These are phyloP conservation scores for Centropyge bicolor DNA, from an alignment of 2,797 vertebrate genomes.

Conservation along the genomic window DNA sequence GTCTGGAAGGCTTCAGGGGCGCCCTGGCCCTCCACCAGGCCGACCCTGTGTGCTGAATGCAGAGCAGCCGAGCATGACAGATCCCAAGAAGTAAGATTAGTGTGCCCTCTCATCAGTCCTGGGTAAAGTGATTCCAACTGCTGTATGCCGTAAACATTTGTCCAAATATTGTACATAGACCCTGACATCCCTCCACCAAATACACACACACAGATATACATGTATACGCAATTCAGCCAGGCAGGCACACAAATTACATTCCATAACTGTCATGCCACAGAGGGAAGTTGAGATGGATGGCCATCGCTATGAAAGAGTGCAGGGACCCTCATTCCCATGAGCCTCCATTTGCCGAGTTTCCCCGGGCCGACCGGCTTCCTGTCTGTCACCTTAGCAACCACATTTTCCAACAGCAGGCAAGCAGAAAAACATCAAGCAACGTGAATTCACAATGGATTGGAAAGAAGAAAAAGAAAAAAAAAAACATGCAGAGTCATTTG, in stretches of 20 bases:
- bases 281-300: slow-evolving; percentile 69
- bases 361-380: slow-evolving; percentile 56
- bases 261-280: slow-evolving; percentile 72
- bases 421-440: slow-evolving; percentile 57
- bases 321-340: slow-evolving; percentile 65
- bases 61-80: slow-evolving; percentile 55
- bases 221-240: slow-evolving; percentile 39
- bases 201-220: slow-evolving; percentile 37
- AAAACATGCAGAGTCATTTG: slow-evolving; percentile 56
- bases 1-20: slow-evolving; percentile 50
- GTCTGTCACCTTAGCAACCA: slow-evolving; percentile 75
- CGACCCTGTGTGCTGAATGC: slow-evolving; percentile 46
- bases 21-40: slow-evolving; percentile 39
- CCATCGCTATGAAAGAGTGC: slow-evolving; percentile 57
- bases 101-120: slow-evolving; percentile 45
- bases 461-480: slow-evolving; percentile 3
- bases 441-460: slow-evolving; percentile 52
- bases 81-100: slow-evolving; percentile 48
- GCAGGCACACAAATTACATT: slow-evolving; percentile 69
- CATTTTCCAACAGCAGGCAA: slow-evolving; percentile 52
- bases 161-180: slow-evolving; percentile 30
- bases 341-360: slow-evolving; percentile 53
- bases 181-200: background rate
- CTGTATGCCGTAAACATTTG: slow-evolving; percentile 47
- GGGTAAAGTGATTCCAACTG: slow-evolving; percentile 54